These are phyloP conservation scores for Apodemus agrarius DNA, from an alignment of 2,797 vertebrate species.

Conservation along the genomic window DNA sequence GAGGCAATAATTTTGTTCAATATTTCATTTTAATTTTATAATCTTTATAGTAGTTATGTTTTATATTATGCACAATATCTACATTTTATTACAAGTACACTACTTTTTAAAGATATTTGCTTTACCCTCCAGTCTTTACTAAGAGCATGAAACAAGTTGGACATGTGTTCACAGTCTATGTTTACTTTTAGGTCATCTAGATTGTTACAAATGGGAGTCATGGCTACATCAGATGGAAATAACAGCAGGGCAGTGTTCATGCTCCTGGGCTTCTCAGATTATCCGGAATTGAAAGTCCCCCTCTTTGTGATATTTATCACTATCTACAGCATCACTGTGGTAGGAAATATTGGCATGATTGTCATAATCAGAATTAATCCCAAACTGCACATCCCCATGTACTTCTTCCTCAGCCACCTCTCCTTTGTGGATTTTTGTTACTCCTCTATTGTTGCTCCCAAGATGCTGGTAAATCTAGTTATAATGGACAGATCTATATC, in stretches of 20 bases:
- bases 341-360: slow-evolving; percentile 78
- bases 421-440: slow-evolving; percentile 80
- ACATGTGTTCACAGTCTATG: neutral
- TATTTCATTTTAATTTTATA: neutral
- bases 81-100: fast-evolving
- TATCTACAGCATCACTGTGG: slow-evolving; percentile 68
- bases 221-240: slow-evolving; percentile 40
- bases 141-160: fast-evolving
- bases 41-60: neutral
- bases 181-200: slow-evolving; percentile 23
- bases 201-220: neutral
- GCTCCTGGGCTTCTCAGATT: slow-evolving; percentile 60
- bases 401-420: slow-evolving; percentile 81
- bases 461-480: slow-evolving; percentile 69
- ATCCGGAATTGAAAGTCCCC: neutral
- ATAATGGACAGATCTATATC: slow-evolving; percentile 74
- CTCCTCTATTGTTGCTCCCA: slow-evolving; percentile 73
- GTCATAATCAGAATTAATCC: slow-evolving; percentile 65
- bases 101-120: neutral
- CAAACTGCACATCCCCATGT: slow-evolving; percentile 79
- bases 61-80: neutral
- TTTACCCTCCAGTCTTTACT: neutral
- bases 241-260: slow-evolving; percentile 25
- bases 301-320: slow-evolving; percentile 47
- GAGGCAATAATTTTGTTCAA: neutral